These are phyloP conservation scores for Lepidocyrtoides sp. DNA, from an alignment of 2,888 invertebrate genomes.

Conservation along the genomic window DNA sequence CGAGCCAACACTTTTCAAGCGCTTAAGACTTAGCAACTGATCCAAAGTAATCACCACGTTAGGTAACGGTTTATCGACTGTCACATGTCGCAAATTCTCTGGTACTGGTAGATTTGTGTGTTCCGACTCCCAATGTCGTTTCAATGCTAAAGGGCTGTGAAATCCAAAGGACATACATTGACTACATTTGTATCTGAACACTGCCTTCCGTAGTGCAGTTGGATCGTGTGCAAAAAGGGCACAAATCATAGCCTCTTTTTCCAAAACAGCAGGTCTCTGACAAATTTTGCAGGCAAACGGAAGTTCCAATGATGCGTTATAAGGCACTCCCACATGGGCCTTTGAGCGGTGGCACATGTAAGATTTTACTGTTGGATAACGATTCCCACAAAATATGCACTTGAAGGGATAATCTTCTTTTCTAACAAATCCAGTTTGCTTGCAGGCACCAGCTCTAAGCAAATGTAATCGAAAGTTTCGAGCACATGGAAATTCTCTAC, in stretches of 20 bases:
- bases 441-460: neutral
- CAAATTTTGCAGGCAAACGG: constrained; percentile 60
- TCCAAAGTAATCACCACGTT: constrained; percentile 26
- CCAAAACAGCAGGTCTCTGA: constrained; percentile 13
- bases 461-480: constrained; percentile 29
- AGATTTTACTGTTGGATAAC: neutral
- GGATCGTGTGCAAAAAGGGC: constrained; percentile 55
- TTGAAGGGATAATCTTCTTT: neutral
- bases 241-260: constrained; percentile 53
- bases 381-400: constrained; percentile 1
- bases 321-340: neutral
- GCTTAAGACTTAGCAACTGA: neutral
- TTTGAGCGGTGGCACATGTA: neutral
- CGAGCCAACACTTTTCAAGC: neutral
- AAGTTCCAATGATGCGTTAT: neutral
- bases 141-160: constrained; percentile 40
- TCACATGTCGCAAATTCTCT: neutral
- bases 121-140: constrained; percentile 26
- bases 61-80: constrained; percentile 34
- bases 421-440: neutral
- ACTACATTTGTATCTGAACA: constrained; percentile 45
- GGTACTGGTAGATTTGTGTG: neutral
- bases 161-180: constrained; percentile 31
- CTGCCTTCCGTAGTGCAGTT: neutral
- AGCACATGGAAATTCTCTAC: neutral